These are phyloP conservation scores for Callopanchax toddi DNA, from an alignment of 2,113 vertebrate species.

Conservation along the genomic window DNA sequence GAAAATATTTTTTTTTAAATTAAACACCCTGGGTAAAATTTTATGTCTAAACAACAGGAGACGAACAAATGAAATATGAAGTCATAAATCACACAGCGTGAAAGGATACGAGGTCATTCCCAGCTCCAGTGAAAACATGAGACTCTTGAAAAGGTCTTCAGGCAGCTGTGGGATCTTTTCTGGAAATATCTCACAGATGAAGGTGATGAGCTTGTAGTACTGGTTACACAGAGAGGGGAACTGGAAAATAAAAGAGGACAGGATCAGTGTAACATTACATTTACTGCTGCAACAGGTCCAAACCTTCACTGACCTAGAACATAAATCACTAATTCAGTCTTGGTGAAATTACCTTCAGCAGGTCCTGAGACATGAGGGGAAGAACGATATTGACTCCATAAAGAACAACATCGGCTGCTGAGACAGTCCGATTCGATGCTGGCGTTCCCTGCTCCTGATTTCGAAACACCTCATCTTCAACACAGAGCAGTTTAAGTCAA, in stretches of 20 bases:
- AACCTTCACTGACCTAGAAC: background rate
- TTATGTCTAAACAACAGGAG: background rate
- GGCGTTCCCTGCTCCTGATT: slow-evolving; percentile 92
- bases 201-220: slow-evolving; percentile 99
- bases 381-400: slow-evolving; percentile 97
- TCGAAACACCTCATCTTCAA: slow-evolving; percentile 92
- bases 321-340: background rate
- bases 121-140: slow-evolving; percentile 98
- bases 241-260: slow-evolving; percentile 71
- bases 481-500: background rate
- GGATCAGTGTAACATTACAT: background rate
- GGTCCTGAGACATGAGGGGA: slow-evolving; percentile 98
- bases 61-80: too few species aligned
- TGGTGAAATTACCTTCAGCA: slow-evolving; percentile 92
- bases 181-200: slow-evolving; percentile 99
- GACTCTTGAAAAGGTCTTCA: slow-evolving; percentile 97
- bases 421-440: slow-evolving; percentile 86
- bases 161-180: slow-evolving; percentile 99
- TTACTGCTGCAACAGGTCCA: too few species aligned
- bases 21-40: too few species aligned
- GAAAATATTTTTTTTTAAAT: too few species aligned
- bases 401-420: slow-evolving; percentile 95
- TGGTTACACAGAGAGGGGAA: slow-evolving; percentile 99
- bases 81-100: too few species aligned
- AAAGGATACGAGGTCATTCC: slow-evolving; percentile 99